A percentile compares a stretch with the other conserved stretches of the same genome.
phyloP scores from a whole-genome alignment of 2,797 vertebrate species.

The Enteromius anoplus region DNA sequence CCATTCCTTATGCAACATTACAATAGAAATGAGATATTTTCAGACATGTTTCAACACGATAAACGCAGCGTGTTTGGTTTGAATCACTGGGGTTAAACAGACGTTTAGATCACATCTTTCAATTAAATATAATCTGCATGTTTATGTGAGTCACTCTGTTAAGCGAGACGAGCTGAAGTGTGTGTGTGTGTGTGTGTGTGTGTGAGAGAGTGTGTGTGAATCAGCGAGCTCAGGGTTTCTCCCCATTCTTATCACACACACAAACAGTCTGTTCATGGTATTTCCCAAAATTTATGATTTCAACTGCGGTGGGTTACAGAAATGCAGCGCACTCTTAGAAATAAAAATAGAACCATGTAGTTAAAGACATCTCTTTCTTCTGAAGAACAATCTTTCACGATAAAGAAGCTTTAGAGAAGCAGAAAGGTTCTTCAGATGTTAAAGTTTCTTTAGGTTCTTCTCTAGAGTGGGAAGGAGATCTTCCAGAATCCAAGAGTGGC shows the following conservation, averaged over 20 bases:
- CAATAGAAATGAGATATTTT: not conserved
- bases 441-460: no score
- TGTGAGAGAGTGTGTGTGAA: not conserved
- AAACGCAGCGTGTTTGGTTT: not conserved
- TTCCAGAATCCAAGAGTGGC: not conserved
- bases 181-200: not conserved
- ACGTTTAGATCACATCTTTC: not conserved
- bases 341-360: no score
- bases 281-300: not conserved
- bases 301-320: not conserved
- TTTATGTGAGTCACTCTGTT: not conserved
- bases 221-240: conserved; percentile 11
- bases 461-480: no score
- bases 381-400: no score
- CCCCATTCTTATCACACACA: not conserved
- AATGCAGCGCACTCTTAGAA: not conserved
- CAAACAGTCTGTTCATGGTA: not conserved
- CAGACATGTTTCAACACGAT: not conserved
- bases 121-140: not conserved
- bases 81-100: not conserved
- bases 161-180: no score
- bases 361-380: no score
- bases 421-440: no score
- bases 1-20: not conserved
- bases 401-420: no score